A percentile compares a stretch with the other conserved stretches of the same genome.
These are phyloP conservation scores for Trisateles emortualis DNA, from an alignment of 2,888 invertebrate genomes.

Conservation along the genomic window DNA sequence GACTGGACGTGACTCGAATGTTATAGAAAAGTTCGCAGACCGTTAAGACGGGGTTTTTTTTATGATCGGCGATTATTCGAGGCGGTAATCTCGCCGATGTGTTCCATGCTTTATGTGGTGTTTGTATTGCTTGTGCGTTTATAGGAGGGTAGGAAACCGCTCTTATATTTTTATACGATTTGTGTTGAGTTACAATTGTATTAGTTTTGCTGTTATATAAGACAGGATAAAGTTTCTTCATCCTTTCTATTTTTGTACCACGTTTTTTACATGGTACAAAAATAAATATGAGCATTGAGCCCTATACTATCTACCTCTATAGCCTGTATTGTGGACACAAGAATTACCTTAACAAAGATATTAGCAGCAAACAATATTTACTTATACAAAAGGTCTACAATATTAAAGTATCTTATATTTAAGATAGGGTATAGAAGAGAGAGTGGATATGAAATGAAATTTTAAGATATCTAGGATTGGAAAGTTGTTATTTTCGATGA, in stretches of 20 bases:
- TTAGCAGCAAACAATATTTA: no score
- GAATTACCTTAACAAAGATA: no score
- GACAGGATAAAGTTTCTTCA: background rate
- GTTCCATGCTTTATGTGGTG: conserved; percentile 41
- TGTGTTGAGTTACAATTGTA: conserved; percentile 6
- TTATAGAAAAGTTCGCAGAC: conserved; percentile 60
- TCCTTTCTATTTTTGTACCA: background rate
- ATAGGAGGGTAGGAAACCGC: conserved; percentile 10
- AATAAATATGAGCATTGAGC: no score
- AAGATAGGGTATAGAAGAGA: no score
- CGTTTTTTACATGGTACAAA: no score
- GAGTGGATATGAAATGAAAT: no score
- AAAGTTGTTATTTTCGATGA: no score
- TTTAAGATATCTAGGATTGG: no score
- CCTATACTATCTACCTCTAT: no score
- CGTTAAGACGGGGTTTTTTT: conserved; percentile 71
- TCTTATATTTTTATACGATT: conserved; percentile 1
- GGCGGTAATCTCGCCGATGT: conserved; percentile 57
- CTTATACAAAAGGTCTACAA: no score
- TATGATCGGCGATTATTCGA: conserved; percentile 69
- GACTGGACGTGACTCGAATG: conserved; percentile 82
- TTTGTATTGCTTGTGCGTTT: conserved; percentile 37
- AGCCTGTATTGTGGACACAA: no score
- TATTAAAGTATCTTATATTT: no score
- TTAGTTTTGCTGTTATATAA: background rate